Percentiles rank a stretch among this genome's conserved stretches.
Conservation (phyloP, 2,113 vertebrate genomes). For the Phalacrocorax carbo region DNA sequence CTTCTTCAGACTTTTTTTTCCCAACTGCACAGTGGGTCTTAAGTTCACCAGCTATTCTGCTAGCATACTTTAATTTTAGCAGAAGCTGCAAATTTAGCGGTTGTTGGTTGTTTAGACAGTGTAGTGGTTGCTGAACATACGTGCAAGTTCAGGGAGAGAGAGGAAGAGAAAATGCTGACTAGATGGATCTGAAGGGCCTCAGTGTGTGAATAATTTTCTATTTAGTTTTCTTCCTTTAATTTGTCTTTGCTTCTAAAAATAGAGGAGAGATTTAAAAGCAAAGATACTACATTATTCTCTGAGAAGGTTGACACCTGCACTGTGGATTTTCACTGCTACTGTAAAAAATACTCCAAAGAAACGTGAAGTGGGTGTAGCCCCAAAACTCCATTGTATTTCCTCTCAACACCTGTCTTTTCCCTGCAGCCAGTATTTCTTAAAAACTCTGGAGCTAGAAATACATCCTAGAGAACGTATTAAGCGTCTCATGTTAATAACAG, state of each 20-base stretch:
- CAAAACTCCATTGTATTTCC: not conserved
- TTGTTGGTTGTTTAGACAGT: not conserved
- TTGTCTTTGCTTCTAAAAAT: not conserved
- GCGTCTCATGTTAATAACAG: constrained; percentile 8
- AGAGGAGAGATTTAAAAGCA: not conserved
- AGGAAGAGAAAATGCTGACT: not conserved
- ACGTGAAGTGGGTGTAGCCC: not conserved
- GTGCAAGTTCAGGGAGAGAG: not conserved
- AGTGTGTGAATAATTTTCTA: not conserved
- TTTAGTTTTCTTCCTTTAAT: not conserved
- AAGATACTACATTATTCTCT: not conserved
- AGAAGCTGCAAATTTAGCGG: not conserved
- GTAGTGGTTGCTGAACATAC: not conserved
- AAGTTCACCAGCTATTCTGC: not conserved
- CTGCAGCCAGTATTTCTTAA: not conserved
- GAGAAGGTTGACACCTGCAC: not conserved
- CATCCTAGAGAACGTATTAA: not conserved
- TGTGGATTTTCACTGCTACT: not conserved
- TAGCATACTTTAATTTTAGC: not conserved
- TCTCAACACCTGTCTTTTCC: not conserved
- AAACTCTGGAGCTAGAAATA: not conserved
- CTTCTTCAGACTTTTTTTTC: not conserved
- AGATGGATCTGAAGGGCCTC: not conserved
- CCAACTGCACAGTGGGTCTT: not conserved
- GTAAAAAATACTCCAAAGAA: not conserved